Base-by-base conservation (phyloP, 2,888 invertebrate species). In the Mimachlamys varia region DNA sequence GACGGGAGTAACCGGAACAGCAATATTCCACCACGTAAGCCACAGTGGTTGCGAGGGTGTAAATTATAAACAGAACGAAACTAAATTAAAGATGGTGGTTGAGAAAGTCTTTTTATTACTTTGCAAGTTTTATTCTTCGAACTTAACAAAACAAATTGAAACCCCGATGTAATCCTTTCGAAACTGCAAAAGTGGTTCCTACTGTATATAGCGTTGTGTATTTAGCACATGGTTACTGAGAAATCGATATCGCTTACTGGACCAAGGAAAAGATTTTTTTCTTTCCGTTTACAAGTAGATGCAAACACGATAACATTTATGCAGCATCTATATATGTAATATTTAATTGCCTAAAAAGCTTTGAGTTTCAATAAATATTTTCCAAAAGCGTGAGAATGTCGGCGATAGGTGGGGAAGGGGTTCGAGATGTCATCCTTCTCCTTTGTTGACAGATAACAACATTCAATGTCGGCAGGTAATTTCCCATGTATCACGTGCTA, bases 301-400 rank as follows among this genome's bases (percentile, higher is more conserved):
- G 76, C 33, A 76, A 76, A 76, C 76, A 76, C 22, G 76, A 76
- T 76, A 76, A 76, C 22, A 76, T 76, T 76, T 76, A 76, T 33
- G 76, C 33, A 76, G 33, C 33, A 76, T 76, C 76, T 33, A 76
- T 33, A 22, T 44, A 62, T 76, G 33, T 33, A 0, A 76, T 76
- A 76, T 76, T 76, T 76, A 76, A 76, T 76, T 76, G 76, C 76
- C 33, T 12, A 27, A 76, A 76, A 76, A 33, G 33, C 76, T 27
- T 10, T 12, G 76, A 76, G 33, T 76, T 76, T 27, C 76, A 76
- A 76, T 76, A 76, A 33, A 33, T 33, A 76, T 33, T 15, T 12
- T 1, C 76, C 13, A 12, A 76, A 76, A 76, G 76, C 76, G 76
- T 76, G 76, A 76, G 76, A 76, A 76, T 76, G 27, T 33, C 27